Evolutionary conservation across 2,113 vertebrate genomes (phyloP), one percentile per base, ranked within the genome.

Genomic region (Sialia sialis): DNA sequence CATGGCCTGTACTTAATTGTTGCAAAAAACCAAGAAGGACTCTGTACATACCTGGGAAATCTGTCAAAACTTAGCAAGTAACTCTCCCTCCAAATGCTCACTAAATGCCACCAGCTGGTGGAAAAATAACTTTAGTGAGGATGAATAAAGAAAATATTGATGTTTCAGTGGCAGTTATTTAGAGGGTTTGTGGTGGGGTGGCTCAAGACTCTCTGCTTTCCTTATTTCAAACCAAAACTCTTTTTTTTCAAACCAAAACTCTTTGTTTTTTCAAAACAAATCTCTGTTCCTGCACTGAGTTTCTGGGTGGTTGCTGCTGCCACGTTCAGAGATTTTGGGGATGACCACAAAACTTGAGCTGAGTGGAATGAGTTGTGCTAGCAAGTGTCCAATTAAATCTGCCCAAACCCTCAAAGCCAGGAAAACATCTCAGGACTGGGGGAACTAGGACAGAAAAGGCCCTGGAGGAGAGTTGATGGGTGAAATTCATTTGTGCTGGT

Each of bases 391-490:
- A 90, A 67, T 86, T 95, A 86, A 76, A 94, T 95, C 51, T 83
- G 32, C 34, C 46, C 58, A 9, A 74, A 74, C 20, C 72, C 67
- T 83, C 27, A 46, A 90, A 69, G 82, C 73, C 8, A 44, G 19
- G 29, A 52, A 87, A 90, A 73, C 4, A 1, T 58, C 29, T 39
- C 4, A 58, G 85, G 76, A 62, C 46, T 76, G 51, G 60, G 75
- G n/a, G 79, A 96, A 94, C 19, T 94, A 29, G 94, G 85, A 93
- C 95, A 94, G 46, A 92, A 88, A 93, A 94, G 34, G 79, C 94
- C 92, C 90, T 77, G 82, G 69, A 92, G 92, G 89, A 34, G 66
- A 85, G 38, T 66, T 94, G 79, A 72, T 55, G 23, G 41, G 12
- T 83, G 79, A 86, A 67, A 73, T 83, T 62, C 39, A 23, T 80